Conservation (phyloP, 2,888 invertebrate genomes). For the Meteorus colon region DNA sequence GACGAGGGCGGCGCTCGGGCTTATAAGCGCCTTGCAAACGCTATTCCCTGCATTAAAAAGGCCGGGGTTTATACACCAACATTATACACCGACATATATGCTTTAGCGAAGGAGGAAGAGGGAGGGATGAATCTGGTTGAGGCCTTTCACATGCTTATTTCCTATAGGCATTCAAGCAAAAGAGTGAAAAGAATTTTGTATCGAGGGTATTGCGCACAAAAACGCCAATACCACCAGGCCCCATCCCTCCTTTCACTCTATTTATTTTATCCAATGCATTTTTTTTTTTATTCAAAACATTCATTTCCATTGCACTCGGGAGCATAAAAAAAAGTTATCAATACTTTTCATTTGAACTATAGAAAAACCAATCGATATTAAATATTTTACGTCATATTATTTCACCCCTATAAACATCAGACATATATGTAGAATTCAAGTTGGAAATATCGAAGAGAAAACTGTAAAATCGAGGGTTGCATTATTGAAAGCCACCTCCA, state of each 20-base stretch:
- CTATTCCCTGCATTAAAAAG: constrained; percentile 70
- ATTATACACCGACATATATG: neutral
- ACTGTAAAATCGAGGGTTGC: constrained; percentile 66
- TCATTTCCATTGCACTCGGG: too few relatives aligned
- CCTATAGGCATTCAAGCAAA: constrained; percentile 70
- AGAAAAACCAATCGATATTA: neutral
- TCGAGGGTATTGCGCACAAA: constrained; percentile 67
- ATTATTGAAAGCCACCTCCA: constrained; percentile 61
- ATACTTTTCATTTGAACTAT: neutral
- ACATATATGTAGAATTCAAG: constrained; percentile 46
- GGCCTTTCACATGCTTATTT: constrained; percentile 66
- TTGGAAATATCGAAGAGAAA: constrained; percentile 62
- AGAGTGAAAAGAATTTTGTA: constrained; percentile 71
- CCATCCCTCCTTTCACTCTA: constrained; percentile 14
- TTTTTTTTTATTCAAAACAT: neutral
- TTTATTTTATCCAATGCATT: neutral
- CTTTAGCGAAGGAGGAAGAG: neutral
- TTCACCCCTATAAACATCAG: constrained; percentile 4
- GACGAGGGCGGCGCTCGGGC: constrained; percentile 58
- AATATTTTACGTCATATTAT: neutral
- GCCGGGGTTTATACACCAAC: constrained; percentile 63
- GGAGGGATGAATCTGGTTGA: constrained; percentile 30
- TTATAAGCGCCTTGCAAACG: constrained; percentile 73
- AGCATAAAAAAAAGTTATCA: neutral
- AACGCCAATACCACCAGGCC: constrained; percentile 46